Base-by-base conservation (phyloP, 1,140 invertebrate genomes). In the Hylaeus anthracinus region DNA sequence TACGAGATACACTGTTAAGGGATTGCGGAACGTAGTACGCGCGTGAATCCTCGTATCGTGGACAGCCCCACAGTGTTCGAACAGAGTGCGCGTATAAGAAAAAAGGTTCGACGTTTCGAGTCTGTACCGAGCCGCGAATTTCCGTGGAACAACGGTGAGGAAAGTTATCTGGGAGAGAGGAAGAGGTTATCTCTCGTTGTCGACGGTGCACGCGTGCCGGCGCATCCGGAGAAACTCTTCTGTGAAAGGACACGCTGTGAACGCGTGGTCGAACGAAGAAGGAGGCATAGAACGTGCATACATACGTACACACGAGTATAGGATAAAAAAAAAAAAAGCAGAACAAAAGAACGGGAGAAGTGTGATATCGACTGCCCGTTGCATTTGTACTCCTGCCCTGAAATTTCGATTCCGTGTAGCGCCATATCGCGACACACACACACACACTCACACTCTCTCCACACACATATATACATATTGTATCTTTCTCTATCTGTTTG, bases 401-500 rank as follows among this genome's bases (percentile, higher is more conserved):
- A 73, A 73, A 78, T 80, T 80, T 83, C 78, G 78, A 83, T 81
- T 75, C 26, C 66, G 78, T 64, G 78, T 75, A 74, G 69, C 64
- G 81, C 71, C 69, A 69, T 75, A 80, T 75, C 79, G 72, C 79
- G 72, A 51, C 64, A 64, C 79, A 45, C n/a, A 51, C n/a, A 51
- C 58, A 74, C 64, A 55, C 75, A 75, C 69, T 75, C 26, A 26
- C 26, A 26, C 26, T 26, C 26, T 26, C 26, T 26, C 26, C 26
- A 26, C 26, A 26, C 26, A 26, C 79, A 45, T 39, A 51, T 55
- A 75, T 66, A 74, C 64, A 55, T 80, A 75, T 74, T 75, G 72
- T 69, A 75, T 67, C 53, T 55, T 41, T 53, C 48, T 55, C 53
- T 55, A 9, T 71, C 69, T 56, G 55, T 71, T 43, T 71, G 15